Conservation (phyloP, 2,113 vertebrate species). For the Oncorhynchus tshawytscha region DNA sequence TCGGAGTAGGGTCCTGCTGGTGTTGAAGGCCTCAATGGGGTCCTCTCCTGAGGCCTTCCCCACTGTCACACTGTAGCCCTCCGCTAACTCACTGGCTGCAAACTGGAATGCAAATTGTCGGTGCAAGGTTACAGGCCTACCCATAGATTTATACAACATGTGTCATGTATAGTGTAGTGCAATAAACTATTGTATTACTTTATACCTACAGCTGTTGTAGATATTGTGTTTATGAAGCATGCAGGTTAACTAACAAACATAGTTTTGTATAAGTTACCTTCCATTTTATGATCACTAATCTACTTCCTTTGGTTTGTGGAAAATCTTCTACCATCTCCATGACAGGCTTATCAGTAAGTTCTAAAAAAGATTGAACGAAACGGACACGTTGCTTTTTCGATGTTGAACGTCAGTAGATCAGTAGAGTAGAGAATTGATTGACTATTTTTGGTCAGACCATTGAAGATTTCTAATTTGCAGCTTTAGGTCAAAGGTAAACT, state of each 20-base stretch:
- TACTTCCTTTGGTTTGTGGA: conserved; percentile 10
- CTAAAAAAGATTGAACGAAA: conserved; percentile 40
- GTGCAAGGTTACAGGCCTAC: background rate
- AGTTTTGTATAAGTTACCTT: conserved; percentile 29
- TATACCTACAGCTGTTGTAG: no score
- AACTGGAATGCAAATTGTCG: conserved; percentile 32
- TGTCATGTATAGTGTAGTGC: no score
- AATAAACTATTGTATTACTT: no score
- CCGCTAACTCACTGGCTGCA: conserved; percentile 19
- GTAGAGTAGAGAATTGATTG: background rate
- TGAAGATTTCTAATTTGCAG: background rate
- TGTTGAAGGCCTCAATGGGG: background rate
- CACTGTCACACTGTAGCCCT: conserved; percentile 50
- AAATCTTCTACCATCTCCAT: conserved; percentile 15
- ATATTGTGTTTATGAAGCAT: no score
- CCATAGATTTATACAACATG: no score
- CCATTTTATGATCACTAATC: conserved; percentile 39
- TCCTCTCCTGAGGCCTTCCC: conserved; percentile 59
- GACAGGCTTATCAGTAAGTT: conserved; percentile 54
- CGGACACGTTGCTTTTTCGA: background rate
- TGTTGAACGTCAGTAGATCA: background rate
- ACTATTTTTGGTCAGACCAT: background rate
- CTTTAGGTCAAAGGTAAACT: background rate
- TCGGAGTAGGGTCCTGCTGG: conserved; percentile 26
- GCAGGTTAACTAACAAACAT: no score